These are phyloP conservation scores for Platycheirus rosarum DNA, from an alignment of 2,888 invertebrate species.

Conservation along the genomic window DNA sequence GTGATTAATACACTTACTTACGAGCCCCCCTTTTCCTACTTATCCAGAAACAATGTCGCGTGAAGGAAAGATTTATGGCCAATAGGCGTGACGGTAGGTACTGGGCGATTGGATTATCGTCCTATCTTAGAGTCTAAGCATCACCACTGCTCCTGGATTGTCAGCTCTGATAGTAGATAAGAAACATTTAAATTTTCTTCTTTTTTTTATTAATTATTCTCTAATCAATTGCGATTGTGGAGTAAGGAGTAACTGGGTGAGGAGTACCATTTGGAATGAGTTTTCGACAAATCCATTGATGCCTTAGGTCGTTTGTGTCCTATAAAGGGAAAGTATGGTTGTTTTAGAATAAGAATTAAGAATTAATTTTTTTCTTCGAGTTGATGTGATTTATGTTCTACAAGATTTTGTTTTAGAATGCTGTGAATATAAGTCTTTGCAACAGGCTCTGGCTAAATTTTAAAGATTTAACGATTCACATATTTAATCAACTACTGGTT, in stretches of 20 bases:
- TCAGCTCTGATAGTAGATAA: conserved; percentile 28
- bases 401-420: too few relatives aligned
- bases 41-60: conserved; percentile 35
- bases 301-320: not conserved
- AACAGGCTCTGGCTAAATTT: too few relatives aligned
- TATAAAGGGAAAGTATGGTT: too few relatives aligned
- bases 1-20: conserved; percentile 50
- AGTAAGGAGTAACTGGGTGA: not conserved
- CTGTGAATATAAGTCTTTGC: too few relatives aligned
- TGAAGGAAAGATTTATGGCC: conserved; percentile 63
- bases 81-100: conserved; percentile 22
- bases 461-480: too few relatives aligned
- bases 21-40: not conserved
- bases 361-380: too few relatives aligned
- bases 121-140: conserved; percentile 30
- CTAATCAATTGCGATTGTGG: conserved; percentile 31
- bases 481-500: too few relatives aligned
- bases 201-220: conserved; percentile 61
- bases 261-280: not conserved
- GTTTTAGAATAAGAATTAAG: too few relatives aligned
- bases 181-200: conserved; percentile 56
- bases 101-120: conserved; percentile 48
- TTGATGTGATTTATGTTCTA: too few relatives aligned
- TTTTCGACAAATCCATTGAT: not conserved
- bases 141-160: conserved; percentile 17